Evolutionary conservation across 2,113 vertebrate species (phyloP), one percentile per base, ranked within the genome.

Genomic region (Murina feae): DNA sequence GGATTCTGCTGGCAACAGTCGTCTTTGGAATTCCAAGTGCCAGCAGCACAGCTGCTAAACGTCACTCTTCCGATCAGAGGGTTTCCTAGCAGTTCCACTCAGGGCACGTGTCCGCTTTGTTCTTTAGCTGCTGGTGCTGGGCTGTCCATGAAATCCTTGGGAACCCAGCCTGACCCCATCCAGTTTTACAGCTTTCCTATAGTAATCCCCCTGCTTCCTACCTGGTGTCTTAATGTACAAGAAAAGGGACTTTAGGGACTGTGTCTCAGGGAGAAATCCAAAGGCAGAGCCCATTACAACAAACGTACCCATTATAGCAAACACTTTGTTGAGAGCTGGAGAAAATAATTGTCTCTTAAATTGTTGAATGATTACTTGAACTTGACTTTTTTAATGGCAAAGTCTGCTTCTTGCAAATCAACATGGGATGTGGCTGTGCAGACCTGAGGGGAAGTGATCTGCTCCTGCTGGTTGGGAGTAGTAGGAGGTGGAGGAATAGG

Each of bases 401-500:
- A 95, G 80, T 94, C 32, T 93, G 13, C 80, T 79, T 75, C 76
- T 96, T 94, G 65, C 74, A 93, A 95, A 92, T 95, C 69, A 90
- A 37, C 58, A 32, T 65, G 90, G 76, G 23, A 80, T 55, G 17
- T 87, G 58, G 39, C 85, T 71, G 39, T 86, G 13, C 23, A 81
- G 12, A 55, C 51, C 66, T 82, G 32, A 68, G 32, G 71, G 76
- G 65, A 93, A 89, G 42, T 80, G 37, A 49, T 60, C 71, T 79
- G 17, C 35, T 51, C 53, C 72, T 86, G 66, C 74, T 74, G 51
- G 2, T 14, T 88, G 14, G 9, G 65, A 68, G 32, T 68, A 68
- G 32, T 68, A 66, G 51, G 23, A 65, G 58, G 23, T 69, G 7
- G 63, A 35, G 13, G 6, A 9, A 53, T 60, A 6, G 9, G 6